Evolutionary conservation across 2,113 vertebrate genomes (phyloP), one percentile per base, ranked within the genome.

Genomic region (Phrynocephalus versicolor): DNA sequence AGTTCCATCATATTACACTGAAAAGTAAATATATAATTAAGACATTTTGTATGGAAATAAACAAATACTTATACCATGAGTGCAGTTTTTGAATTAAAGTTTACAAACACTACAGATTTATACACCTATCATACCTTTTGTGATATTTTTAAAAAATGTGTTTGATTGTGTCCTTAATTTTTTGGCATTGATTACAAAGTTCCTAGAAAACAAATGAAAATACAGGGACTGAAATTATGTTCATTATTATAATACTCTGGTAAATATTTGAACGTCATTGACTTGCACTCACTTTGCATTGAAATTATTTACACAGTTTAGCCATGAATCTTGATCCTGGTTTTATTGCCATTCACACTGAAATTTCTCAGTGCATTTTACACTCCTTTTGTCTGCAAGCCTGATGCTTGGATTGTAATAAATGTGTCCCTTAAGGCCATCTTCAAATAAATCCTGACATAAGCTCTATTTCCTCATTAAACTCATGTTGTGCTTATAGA

Each of bases 11-110:
- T 30, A 9, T 64, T 64, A 21, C 87, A 87, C 85, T 90, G 91
- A 89, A 90, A 90, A 88, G 81, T 81, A 84, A 90, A 87, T 35
- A 21, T 79, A 87, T 91, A 85, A 72, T 77, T 89, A 60, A n/a
- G 57, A 18, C 33, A 2, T 33, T 62, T 51, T 88, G 83, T 76
- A 73, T 87, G 75, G 45, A 84, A 91, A 81, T 90, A 91, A 51
- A 82, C 79, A 27, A 87, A 89, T 89, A 87, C n/a, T 87, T 90
- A 80, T 86, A 79, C 18, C 23, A 74, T 25, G 30, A 55, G 73
- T 79, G 82, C 84, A 72, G 30, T 80, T 69, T 85, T 85, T 79
- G 35, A 78, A 67, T 15, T 89, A 41, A 67, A 27, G 62, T 9
- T 77, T 45, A 33, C 25, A 18, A 3, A 13, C 23, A 57, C n/a